These are phyloP conservation scores for Drosophila demipolita DNA, from an alignment of 2,888 invertebrate genomes.

Conservation along the genomic window DNA sequence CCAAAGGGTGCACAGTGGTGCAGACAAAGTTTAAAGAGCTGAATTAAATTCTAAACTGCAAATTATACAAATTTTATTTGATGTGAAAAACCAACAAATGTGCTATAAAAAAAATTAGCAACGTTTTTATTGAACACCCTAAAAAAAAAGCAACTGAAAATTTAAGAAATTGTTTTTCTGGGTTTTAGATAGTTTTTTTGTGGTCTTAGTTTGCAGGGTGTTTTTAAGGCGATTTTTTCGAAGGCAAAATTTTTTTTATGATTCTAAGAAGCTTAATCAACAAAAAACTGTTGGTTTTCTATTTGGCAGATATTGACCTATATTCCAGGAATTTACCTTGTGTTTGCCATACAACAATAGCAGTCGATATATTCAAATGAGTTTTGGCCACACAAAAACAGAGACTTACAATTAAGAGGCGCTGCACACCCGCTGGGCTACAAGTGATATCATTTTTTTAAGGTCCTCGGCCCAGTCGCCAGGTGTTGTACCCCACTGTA, in stretches of 20 bases:
- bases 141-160: not conserved
- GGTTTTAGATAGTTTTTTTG: not conserved
- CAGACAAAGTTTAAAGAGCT: not conserved
- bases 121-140: not conserved
- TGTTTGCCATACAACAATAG: not conserved
- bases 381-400: not conserved
- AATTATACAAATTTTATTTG: not conserved
- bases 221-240: not conserved
- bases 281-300: not conserved
- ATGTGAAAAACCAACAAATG: not conserved
- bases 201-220: not conserved
- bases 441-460: not conserved
- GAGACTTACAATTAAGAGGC: not conserved
- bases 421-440: not conserved
- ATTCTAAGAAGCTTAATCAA: not conserved
- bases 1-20: constrained; percentile 48
- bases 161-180: not conserved
- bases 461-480: not conserved
- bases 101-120: too few relatives aligned
- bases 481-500: constrained; percentile 30
- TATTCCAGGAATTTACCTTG: not conserved
- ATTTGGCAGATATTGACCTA: not conserved
- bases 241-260: not conserved
- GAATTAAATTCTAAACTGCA: not conserved
- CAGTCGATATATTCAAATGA: not conserved